A percentile compares a stretch with the other conserved stretches of the same genome.
Conservation (phyloP, 2,888 invertebrate species). For the Cybosia mesomella region DNA sequence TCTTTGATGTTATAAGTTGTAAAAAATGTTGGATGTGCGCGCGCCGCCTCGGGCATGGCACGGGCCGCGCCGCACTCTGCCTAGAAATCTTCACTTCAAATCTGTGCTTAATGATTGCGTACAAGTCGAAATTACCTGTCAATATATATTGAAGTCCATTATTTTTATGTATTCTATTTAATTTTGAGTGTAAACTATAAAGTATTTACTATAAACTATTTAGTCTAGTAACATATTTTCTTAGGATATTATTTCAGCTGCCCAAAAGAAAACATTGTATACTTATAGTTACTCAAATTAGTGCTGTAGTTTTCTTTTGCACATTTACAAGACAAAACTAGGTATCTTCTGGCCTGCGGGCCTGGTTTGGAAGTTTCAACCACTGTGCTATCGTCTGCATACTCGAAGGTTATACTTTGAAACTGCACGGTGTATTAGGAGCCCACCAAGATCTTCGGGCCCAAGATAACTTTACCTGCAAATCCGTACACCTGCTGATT, state of each 20-base stretch:
- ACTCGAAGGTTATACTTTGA: too few relatives aligned
- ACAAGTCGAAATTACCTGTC: slow-evolving; percentile 67
- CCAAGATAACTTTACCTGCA: too few relatives aligned
- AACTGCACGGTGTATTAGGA: too few relatives aligned
- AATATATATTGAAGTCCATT: slow-evolving; percentile 62
- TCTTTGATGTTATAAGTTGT: slow-evolving; percentile 38
- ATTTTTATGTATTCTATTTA: slow-evolving; percentile 55
- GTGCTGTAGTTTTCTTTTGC: not conserved
- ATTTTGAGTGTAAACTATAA: slow-evolving; percentile 47
- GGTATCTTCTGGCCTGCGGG: too few relatives aligned
- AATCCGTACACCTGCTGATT: too few relatives aligned
- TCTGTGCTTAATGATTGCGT: slow-evolving; percentile 64
- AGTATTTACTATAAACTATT: too few relatives aligned
- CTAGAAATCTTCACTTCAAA: slow-evolving; percentile 69
- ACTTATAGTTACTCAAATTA: not conserved
- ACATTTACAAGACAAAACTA: too few relatives aligned
- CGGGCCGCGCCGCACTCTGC: slow-evolving; percentile 67
- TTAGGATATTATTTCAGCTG: not conserved
- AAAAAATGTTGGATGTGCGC: slow-evolving; percentile 53
- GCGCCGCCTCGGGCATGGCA: slow-evolving; percentile 71
- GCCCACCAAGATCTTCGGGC: too few relatives aligned
- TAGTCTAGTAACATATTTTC: slow-evolving; percentile 19
- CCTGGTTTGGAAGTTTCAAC: too few relatives aligned
- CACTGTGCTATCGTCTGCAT: too few relatives aligned
- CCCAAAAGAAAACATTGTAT: not conserved